Evolutionary conservation across 2,888 invertebrate genomes (phyloP).

Genomic region (Dichetophora obliterata): DNA sequence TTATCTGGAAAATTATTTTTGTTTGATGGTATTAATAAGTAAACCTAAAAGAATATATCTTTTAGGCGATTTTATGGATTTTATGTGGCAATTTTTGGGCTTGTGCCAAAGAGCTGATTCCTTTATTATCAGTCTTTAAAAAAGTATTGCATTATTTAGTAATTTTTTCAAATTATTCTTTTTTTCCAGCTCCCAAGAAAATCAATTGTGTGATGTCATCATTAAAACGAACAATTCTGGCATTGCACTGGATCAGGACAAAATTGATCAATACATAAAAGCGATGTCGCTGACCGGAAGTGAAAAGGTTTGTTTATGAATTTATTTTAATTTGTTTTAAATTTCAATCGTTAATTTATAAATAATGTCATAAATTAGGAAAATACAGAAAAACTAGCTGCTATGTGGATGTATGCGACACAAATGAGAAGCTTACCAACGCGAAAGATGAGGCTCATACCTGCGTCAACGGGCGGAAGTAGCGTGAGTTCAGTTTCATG

Average conservation of each 20-base stretch:
- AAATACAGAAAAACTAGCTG: conserved; percentile 61
- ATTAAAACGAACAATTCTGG: conserved; percentile 57
- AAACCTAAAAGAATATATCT: too few species aligned
- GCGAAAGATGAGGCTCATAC: conserved; percentile 63
- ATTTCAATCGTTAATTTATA: neutral
- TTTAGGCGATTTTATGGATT: too few species aligned
- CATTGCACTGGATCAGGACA: conserved; percentile 62
- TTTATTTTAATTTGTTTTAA: neutral
- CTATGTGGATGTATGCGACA: conserved; percentile 65
- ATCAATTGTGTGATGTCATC: conserved; percentile 58
- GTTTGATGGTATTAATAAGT: too few species aligned
- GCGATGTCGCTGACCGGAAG: conserved; percentile 61
- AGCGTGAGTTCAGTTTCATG: conserved; percentile 50
- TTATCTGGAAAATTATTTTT: too few species aligned
- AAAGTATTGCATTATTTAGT: too few species aligned
- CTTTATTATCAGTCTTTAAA: too few species aligned
- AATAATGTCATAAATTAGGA: conserved; percentile 47
- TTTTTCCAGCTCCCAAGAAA: conserved; percentile 44
- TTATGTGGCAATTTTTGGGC: too few species aligned
- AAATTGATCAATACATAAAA: conserved; percentile 67
- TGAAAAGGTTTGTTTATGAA: conserved; percentile 57
- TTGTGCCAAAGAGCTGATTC: too few species aligned
- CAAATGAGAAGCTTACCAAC: conserved; percentile 57
- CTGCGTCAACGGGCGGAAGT: conserved; percentile 59
- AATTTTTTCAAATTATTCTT: too few species aligned